Base-by-base conservation (phyloP, 2,888 invertebrate genomes). In the Harmothoe impar region DNA sequence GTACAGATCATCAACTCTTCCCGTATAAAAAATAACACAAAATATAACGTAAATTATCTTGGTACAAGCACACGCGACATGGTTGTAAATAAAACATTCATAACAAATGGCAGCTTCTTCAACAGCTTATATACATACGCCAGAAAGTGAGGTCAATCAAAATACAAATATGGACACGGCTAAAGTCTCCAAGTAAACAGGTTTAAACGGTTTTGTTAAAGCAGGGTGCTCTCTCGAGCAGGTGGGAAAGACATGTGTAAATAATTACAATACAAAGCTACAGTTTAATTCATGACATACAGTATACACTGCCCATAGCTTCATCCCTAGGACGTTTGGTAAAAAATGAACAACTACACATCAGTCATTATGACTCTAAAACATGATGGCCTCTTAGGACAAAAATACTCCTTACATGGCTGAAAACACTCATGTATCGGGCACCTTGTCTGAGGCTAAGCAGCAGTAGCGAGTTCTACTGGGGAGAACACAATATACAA, bases 41-140 rank as follows among this genome's bases (percentile, higher is more conserved):
- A 12, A n/a, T 25, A 72, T 72, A n/a, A 62, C 62, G 15, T 7
- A 62, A 62, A 62, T 29, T 1, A 29, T 20, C 62, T 10, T 62
- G 3, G 20, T 62, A 62, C 62, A 62, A 62, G 62, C 62, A 72
- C 72, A 72, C 31, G 15, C 72, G 72, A 29, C 17, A 17, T 43
- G 5, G 43, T 43, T 7, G 10, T 7, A 29, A 72, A 72, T 29
- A 29, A 3, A 62, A 20, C 12, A 7, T 62, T n/a, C 29, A 72
- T 72, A 29, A 72, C 72, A 72, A 72, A n/a, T 72, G 72, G 72
- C 72, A 72, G 72, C 72, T 72, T 72, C n/a, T 12, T 72, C 72
- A 72, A 72, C 72, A 72, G 72, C 15, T 72, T 62, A 3, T 62
- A 1, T 62, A 10, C 17, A 17, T 68, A 5, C n/a, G 68, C 5